phyloP scores from a whole-genome alignment of 2,888 invertebrate species.

The Cloeon dipterum region DNA sequence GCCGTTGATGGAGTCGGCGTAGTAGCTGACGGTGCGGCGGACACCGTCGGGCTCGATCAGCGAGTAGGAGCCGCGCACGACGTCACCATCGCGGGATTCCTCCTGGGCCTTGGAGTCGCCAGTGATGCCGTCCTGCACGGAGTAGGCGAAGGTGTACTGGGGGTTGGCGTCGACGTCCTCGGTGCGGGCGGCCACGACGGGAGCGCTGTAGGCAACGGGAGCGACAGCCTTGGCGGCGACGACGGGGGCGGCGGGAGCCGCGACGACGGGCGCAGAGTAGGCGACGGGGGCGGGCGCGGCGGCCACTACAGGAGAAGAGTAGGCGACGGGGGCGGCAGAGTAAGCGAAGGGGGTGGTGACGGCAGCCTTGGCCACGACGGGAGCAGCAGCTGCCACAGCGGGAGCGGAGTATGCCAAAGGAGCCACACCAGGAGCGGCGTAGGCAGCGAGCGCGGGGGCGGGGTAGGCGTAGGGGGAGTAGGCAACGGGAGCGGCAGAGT shows the following conservation, averaged over 20 bases:
- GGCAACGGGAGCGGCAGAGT: slow-evolving; percentile 6
- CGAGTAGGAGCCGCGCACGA: slow-evolving; percentile 16
- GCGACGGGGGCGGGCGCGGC: slow-evolving; percentile 1
- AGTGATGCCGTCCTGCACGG: slow-evolving; percentile 11
- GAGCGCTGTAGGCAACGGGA: slow-evolving; percentile 3
- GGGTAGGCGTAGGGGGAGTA: slow-evolving; percentile 6
- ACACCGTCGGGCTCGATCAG: slow-evolving; percentile 14
- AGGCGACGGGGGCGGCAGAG: neutral
- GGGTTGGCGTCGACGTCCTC: slow-evolving; percentile 9
- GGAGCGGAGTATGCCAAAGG: slow-evolving; percentile 1
- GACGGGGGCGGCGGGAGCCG: slow-evolving; percentile 5
- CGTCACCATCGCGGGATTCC: slow-evolving; percentile 14
- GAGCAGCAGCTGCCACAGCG: slow-evolving; percentile 2
- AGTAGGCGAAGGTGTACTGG: slow-evolving; percentile 10
- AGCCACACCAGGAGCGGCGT: slow-evolving; percentile 5
- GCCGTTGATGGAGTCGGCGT: slow-evolving; percentile 16
- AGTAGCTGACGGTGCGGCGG: slow-evolving; percentile 16
- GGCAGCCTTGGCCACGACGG: slow-evolving; percentile 2
- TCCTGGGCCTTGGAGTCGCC: slow-evolving; percentile 14
- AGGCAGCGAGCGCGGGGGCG: slow-evolving; percentile 5
- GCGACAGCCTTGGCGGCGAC: slow-evolving; percentile 4
- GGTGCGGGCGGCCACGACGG: slow-evolving; percentile 8
- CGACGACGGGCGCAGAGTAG: slow-evolving; percentile 3
- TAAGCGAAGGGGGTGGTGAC: neutral
- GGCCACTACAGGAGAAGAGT: slow-evolving; percentile 1